These are phyloP conservation scores for Scaptomyza parva DNA, from an alignment of 2,888 invertebrate genomes.

Conservation along the genomic window DNA sequence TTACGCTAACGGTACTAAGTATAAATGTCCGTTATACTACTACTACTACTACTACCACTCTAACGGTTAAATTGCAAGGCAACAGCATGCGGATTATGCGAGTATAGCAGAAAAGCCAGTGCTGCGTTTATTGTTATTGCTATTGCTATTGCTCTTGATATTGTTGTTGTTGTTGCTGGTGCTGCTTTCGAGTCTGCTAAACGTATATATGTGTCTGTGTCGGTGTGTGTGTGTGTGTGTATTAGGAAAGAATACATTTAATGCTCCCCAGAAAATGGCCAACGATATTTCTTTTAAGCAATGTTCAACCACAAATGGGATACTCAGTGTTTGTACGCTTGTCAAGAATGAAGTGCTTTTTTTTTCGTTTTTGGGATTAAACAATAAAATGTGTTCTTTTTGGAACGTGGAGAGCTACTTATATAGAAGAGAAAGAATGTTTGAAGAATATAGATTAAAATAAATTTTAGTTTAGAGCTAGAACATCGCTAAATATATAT, in stretches of 20 bases:
- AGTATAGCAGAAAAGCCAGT: conserved; percentile 28
- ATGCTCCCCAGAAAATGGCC: conserved; percentile 18
- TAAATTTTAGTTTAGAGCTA: no score
- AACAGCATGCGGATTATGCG: conserved; percentile 40
- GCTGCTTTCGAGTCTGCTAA: conserved; percentile 2
- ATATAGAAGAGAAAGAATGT: neutral
- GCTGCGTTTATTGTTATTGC: conserved; percentile 52
- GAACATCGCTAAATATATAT: no score
- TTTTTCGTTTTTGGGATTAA: neutral
- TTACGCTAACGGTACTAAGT: conserved; percentile 9
- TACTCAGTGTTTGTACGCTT: neutral
- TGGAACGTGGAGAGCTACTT: neutral
- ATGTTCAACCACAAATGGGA: neutral
- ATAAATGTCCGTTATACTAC: conserved; percentile 3
- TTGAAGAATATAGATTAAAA: neutral
- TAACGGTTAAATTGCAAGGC: conserved; percentile 16
- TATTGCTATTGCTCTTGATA: neutral
- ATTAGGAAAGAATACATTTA: conserved; percentile 23
- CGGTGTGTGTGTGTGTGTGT: conserved; percentile 12
- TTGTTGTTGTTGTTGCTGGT: neutral
- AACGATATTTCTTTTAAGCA: conserved; percentile 6
- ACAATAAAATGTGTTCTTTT: neutral
- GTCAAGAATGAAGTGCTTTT: neutral
- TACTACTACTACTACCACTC: no score
- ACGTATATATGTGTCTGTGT: conserved; percentile 7